These are phyloP conservation scores for Callocephalon fimbriatum DNA, from an alignment of 2,113 vertebrate species.

Conservation along the genomic window DNA sequence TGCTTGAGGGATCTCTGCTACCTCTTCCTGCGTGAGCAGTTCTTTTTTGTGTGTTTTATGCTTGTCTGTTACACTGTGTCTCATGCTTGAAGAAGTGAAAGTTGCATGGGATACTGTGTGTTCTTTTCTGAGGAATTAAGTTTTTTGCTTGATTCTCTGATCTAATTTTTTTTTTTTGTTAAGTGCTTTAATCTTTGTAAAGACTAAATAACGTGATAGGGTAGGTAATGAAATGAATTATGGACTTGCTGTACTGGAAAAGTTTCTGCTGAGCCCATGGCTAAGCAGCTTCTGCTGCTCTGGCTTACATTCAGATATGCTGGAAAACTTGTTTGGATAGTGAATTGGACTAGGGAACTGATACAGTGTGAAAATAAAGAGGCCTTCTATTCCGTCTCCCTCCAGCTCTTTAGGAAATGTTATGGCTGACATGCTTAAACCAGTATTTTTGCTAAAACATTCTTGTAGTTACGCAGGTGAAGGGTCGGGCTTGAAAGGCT, in stretches of 20 bases:
- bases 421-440: not conserved
- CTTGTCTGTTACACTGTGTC: not conserved
- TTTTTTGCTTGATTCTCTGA: not conserved
- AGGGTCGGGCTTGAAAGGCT: not conserved
- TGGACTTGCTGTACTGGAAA: not conserved
- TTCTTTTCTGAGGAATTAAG: not conserved
- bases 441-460: rapidly evolving
- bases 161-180: not conserved
- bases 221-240: not conserved
- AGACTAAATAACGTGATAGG: not conserved
- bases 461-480: rapidly evolving
- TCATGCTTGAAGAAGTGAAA: not conserved
- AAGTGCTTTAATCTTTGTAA: not conserved
- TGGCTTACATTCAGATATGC: rapidly evolving
- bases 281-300: not conserved
- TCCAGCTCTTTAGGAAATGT: not conserved
- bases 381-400: not conserved
- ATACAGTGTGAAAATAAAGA: not conserved
- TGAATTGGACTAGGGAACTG: not conserved
- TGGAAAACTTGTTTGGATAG: not conserved
- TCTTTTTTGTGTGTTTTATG: not conserved
- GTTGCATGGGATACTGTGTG: not conserved
- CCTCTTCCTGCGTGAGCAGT: not conserved
- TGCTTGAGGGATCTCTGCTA: rapidly evolving
- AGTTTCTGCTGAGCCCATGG: not conserved